Evolutionary conservation across 2,797 vertebrate genomes (phyloP), one percentile per base, ranked within the genome.

Genomic region (Gallinago stenura): DNA sequence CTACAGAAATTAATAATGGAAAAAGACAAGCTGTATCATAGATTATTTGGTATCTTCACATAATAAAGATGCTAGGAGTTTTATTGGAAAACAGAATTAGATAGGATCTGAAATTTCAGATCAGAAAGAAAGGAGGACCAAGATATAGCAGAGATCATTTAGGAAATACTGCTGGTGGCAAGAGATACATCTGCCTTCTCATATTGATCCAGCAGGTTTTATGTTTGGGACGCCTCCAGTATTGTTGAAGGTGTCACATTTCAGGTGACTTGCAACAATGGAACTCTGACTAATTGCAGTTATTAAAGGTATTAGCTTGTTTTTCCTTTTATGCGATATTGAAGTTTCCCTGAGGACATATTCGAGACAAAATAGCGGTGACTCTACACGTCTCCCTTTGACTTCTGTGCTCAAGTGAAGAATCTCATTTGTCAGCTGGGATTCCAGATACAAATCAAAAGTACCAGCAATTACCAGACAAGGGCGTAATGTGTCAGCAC

Each of bases 281-380:
- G 90, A 94, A 81, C 54, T 48, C 76, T 92, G 61, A 90, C 76
- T 95, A 93, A 94, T 92, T 91, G 72, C 35, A 21, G 65, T 89
- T 95, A 88, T 93, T 91, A 94, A 83, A 92, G 43, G 72, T 71
- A 89, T 48, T 85, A 89, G 37, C 51, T 93, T 66, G 77, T 19
- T 87, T 93, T 79, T 87, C 39, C 56, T 87, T 76, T 77, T 31
- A 66, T 14, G 20, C 0, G 0, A 35, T 37, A 73, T 18, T 72
- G 65, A 70, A 87, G 50, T 75, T 86, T 88, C 82, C 84, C 82
- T 70, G 18, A 88, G 77, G 91, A 86, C 39, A 70, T 15, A 12
- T 41, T 65, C 43, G 51, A 81, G 76, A 58, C 50, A 82, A 81
- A 90, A 91, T 5, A 79, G 15, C 3, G 0, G 58, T 41, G 50